Conservation (phyloP, 2,888 invertebrate genomes). For the Phania funesta region DNA sequence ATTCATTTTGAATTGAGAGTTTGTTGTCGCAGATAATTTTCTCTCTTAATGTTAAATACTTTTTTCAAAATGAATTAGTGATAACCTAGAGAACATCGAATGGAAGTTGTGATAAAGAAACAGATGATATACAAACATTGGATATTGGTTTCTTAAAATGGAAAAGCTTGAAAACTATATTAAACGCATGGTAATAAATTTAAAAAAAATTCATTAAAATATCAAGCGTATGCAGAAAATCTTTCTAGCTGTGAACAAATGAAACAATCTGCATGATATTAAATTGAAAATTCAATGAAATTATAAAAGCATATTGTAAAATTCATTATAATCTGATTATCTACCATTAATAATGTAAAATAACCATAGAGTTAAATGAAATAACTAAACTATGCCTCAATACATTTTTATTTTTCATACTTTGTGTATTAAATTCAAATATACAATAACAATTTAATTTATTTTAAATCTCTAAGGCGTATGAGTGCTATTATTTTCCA, state of each 20-base stretch:
- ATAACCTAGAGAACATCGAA: no score
- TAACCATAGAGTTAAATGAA: conserved; percentile 30
- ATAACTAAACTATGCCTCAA: conserved; percentile 26
- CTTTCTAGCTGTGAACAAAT: no score
- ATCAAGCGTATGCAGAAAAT: no score
- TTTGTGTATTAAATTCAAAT: neutral
- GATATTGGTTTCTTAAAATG: no score
- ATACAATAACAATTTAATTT: neutral
- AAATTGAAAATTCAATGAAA: neutral
- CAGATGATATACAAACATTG: no score
- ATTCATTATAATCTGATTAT: conserved; percentile 37
- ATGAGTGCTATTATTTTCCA: neutral
- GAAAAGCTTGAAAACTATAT: no score
- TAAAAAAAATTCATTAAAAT: no score
- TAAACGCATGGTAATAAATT: no score
- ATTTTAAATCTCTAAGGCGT: neutral
- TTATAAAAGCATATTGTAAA: conserved; percentile 4
- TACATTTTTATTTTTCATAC: conserved; percentile 14
- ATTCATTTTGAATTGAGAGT: neutral
- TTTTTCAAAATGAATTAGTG: no score
- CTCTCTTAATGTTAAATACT: no score
- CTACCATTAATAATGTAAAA: neutral
- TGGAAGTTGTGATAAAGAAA: no score
- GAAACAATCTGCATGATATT: neutral
- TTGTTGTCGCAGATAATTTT: no score